phyloP scores from a whole-genome alignment of 2,797 vertebrate species.

The Poecilia picta region DNA sequence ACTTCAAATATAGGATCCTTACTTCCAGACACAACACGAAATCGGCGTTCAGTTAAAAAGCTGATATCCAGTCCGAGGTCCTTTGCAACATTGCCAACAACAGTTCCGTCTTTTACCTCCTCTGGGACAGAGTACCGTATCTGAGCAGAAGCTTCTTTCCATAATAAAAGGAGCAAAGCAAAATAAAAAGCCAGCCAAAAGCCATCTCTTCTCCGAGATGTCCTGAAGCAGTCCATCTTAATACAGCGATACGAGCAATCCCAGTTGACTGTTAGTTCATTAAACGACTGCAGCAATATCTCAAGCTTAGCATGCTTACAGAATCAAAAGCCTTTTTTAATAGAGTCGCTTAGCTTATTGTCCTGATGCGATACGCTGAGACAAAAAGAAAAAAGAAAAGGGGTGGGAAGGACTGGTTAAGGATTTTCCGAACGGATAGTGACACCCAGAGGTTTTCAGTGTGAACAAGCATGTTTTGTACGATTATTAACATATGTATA shows the following conservation, averaged over 20 bases:
- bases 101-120: conserved; percentile 79
- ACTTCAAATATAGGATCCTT: conserved; percentile 75
- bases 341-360: background rate
- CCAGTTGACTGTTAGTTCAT: background rate
- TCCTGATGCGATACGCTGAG: background rate
- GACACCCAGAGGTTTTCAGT: conserved; percentile 58
- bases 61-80: conserved; percentile 80
- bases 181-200: conserved; percentile 34
- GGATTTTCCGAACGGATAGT: conserved; percentile 40
- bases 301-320: background rate
- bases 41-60: conserved; percentile 72
- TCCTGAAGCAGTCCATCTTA: conserved; percentile 20
- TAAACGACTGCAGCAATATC: background rate
- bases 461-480: background rate
- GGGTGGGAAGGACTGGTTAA: background rate
- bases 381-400: conserved; percentile 25
- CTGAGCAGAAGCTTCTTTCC: conserved; percentile 58
- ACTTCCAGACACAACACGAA: conserved; percentile 76
- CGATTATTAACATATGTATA: no score
- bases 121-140: conserved; percentile 80
- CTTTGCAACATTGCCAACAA: conserved; percentile 83
- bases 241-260: background rate
- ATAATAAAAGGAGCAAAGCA: conserved; percentile 47
- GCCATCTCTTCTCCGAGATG: background rate
- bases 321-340: background rate